Evolutionary conservation across 2,113 vertebrate species (phyloP), one percentile per base, ranked within the genome.

Genomic region (Cinclus mexicanus): DNA sequence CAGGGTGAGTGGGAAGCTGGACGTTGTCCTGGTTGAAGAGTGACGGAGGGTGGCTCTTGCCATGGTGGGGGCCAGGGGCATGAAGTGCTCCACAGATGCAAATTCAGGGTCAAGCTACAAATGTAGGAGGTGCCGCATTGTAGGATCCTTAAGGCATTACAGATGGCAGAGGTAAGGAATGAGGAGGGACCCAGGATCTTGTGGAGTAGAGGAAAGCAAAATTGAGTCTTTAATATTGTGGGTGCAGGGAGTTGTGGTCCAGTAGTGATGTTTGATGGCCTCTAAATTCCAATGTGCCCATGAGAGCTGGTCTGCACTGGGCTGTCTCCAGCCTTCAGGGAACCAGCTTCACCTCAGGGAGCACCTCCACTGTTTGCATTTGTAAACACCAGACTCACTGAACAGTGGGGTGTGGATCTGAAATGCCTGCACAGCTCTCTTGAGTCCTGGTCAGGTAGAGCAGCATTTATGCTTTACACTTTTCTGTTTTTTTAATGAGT

Each of bases 41-140:
- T 6, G 53, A 33, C 28, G 46, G 31, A 92, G 24, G 10, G 12
- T 37, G 71, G 31, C 22, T 69, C 13, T 11, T 22, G 39, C 19
- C 28, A 2, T 31, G 26, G 9, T 22, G 11, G 16, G 10, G 13
- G 5, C 8, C 0, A 1, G 21, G 24, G 39, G 6, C 23, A 11
- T 3, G 5, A 25, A 74, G 19, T 9, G 22, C 25, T 74, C 25
- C 29, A 41, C 0, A 1, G 29, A 5, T 67, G 52, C 16, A 86
- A 52, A 21, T 35, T 22, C 28, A 23, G 37, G 3, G 15, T 37
- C 64, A 50, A 20, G 15, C 17, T 31, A 22, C 31, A 78, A 7
- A 21, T 10, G 10, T 25, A 19, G 19, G 37, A 63, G 10, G 2
- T 79, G 24, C 5, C 56, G 41, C 22, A 29, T 2, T 15, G 29